Percentiles rank a stretch among this genome's conserved stretches.
Conservation (phyloP, 2,888 invertebrate genomes). For the Scrobipalpa costella region DNA sequence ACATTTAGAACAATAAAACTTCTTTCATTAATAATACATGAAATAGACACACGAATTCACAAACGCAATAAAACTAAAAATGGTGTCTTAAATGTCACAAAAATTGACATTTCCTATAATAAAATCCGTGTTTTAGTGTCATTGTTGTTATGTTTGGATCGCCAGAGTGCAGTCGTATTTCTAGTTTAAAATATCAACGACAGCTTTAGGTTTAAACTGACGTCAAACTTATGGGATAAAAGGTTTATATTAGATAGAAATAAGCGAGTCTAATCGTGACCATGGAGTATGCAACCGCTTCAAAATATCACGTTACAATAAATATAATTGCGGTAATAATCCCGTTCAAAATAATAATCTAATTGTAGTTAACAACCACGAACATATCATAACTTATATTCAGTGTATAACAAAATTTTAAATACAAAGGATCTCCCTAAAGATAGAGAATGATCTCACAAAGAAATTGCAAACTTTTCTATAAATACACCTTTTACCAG, state of each 20-base stretch:
- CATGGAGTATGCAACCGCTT: no score
- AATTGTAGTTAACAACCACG: no score
- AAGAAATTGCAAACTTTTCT: not conserved
- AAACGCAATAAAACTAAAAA: not conserved
- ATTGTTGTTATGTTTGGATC: slow-evolving; percentile 28
- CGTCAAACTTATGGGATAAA: no score
- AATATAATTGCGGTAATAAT: no score
- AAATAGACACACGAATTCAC: slow-evolving; percentile 10
- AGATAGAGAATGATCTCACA: no score
- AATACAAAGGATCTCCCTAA: no score
- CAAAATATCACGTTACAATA: no score
- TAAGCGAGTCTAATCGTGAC: no score
- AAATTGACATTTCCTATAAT: slow-evolving; percentile 32
- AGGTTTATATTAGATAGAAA: no score
- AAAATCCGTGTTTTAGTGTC: slow-evolving; percentile 23
- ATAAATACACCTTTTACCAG: not conserved
- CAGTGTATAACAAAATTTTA: no score
- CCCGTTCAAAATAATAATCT: no score
- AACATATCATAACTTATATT: no score
- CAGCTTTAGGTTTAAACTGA: slow-evolving; percentile 1
- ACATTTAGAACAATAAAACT: not conserved
- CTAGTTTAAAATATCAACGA: not conserved
- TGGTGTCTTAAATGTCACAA: slow-evolving; percentile 15
- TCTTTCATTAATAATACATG: slow-evolving; percentile 22
- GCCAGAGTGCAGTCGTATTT: slow-evolving; percentile 27